Conservation (phyloP, 2,113 vertebrate genomes). For the Gasterosteus nipponicus region DNA sequence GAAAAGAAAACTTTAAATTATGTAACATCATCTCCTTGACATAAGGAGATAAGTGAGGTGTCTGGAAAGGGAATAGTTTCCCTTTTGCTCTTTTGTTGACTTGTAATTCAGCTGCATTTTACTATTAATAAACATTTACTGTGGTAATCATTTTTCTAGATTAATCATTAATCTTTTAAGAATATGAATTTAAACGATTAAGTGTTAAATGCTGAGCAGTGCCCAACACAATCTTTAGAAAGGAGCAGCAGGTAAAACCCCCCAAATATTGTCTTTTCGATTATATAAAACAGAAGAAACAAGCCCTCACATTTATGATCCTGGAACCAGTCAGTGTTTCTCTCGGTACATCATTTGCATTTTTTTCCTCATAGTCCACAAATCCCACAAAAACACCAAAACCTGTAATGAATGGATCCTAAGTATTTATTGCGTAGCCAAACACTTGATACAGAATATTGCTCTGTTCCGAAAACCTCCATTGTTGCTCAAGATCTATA, state of each 20-base stretch:
- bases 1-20: conserved; percentile 12
- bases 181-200: not conserved
- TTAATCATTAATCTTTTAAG: not conserved
- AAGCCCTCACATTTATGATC: conserved; percentile 5
- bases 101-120: not conserved
- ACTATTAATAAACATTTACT: not conserved
- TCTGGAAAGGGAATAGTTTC: not conserved
- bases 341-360: not conserved
- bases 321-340: not conserved
- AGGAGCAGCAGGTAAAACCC: no score
- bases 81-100: not conserved
- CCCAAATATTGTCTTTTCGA: not conserved
- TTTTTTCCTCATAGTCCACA: not conserved
- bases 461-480: not conserved
- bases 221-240: not conserved
- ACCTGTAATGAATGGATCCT: not conserved
- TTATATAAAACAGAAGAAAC: conserved; percentile 1
- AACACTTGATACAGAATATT: not conserved
- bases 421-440: not conserved
- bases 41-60: not conserved
- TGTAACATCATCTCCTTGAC: conserved; percentile 13
- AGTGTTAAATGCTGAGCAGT: not conserved
- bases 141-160: not conserved
- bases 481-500: not conserved
- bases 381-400: conserved; percentile 8